Base-by-base conservation (phyloP, 2,113 vertebrate genomes). In the Jaculus jaculus region DNA sequence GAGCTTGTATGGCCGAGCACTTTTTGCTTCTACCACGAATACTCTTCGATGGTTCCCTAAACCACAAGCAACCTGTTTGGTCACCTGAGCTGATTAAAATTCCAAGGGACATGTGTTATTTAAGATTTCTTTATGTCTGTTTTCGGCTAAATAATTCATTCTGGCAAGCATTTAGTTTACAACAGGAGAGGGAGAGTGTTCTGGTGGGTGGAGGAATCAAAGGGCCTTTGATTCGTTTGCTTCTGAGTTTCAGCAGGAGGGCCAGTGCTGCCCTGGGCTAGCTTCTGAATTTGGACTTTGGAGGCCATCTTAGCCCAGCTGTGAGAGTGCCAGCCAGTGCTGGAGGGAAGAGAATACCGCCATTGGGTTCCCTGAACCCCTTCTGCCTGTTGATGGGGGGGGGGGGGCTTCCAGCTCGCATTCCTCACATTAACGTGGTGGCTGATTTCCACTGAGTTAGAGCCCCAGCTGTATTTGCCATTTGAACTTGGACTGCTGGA, bases 291-390 rank as follows among this genome's bases (percentile, higher is more conserved):
- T 89, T 94, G 96, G 96, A 92, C 91, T 92, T 93, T 37, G 91
- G 96, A 94, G 95, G 92, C 93, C 96, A 95, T 96, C 85, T 97
- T 96, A 95, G 95, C 96, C 93, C 96, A 87, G 94, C 89, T 94
- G 95, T 91, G 77, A 80, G 95, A 84, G 78, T 77, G 95, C 94
- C 95, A 93, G 91, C 80, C 34, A 23, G 86, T 2, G 85, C 7
- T 69, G 91, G 84, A 96, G 92, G 77, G 32, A 30, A n/a, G 89
- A 95, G 93, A 83, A 77, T 58, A 79, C 72, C 15, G 18, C 74
- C 80, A 37, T 30, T 51, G 86, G 92, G 34, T 84, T 75, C 4
- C 75, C 42, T 72, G 61, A 84, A 86, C 78, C 58, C 72, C 81
- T 63, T 47, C 86, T 80, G 86, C 63, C 94, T 73, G 79, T 26